Conservation (phyloP, 1,140 invertebrate species). For the Drosophila funebris region DNA sequence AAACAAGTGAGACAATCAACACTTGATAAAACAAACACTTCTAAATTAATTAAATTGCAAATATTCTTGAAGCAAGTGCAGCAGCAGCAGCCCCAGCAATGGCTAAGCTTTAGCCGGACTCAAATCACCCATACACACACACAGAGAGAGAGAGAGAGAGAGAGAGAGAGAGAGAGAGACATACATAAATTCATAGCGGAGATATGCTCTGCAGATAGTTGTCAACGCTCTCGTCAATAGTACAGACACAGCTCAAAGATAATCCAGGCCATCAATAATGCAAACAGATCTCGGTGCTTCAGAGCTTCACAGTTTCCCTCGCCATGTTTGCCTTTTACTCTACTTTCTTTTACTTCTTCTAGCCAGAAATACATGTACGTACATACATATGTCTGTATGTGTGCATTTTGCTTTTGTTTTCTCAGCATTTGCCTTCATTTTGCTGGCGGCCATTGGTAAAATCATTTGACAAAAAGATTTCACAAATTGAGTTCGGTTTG, state of each 20-base stretch:
- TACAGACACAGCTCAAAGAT: constrained; percentile 60
- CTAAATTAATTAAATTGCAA: constrained; percentile 82
- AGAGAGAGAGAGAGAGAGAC: no score
- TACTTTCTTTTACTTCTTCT: constrained; percentile 40
- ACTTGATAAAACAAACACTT: constrained; percentile 82
- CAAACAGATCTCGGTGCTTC: constrained; percentile 63
- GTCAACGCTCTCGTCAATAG: constrained; percentile 65
- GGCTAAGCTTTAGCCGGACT: constrained; percentile 26
- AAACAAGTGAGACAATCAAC: constrained; percentile 82
- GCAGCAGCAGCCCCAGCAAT: constrained; percentile 22
- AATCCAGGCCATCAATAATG: constrained; percentile 81
- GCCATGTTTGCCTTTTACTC: constrained; percentile 44
- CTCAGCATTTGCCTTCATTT: constrained; percentile 27
- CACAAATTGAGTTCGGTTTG: constrained; percentile 67
- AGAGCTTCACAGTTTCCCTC: constrained; percentile 18
- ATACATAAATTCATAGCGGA: constrained; percentile 3
- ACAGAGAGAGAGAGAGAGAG: no score
- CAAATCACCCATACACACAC: constrained; percentile 34
- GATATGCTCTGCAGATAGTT: constrained; percentile 34
- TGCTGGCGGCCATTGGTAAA: constrained; percentile 49
- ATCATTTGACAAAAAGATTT: constrained; percentile 70
- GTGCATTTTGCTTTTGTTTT: constrained; percentile 52
- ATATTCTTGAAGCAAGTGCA: constrained; percentile 75
- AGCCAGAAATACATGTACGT: constrained; percentile 26
- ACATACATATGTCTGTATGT: neutral